Evolutionary conservation across 2,797 vertebrate species (phyloP).

Genomic region (Rhyacichthys aspro): DNA sequence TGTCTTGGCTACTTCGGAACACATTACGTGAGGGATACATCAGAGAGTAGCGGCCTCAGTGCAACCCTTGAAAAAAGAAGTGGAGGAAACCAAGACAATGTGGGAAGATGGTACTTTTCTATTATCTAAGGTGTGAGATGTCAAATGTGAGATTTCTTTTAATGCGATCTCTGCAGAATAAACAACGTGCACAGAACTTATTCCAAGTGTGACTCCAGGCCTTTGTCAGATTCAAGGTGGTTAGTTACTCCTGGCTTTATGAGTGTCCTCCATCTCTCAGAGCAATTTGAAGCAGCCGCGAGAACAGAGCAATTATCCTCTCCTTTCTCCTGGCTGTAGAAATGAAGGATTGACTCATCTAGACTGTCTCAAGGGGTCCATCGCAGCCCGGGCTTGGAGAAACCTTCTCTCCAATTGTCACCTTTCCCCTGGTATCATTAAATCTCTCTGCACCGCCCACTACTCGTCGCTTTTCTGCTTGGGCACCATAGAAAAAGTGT

Average conservation of each 20-base stretch:
- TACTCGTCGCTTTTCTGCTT: conserved; percentile 18
- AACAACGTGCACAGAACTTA: conserved; percentile 27
- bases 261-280: conserved; percentile 69
- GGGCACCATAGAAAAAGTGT: conserved; percentile 15
- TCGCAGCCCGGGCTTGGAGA: conserved; percentile 61
- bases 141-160: background rate
- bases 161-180: conserved; percentile 26
- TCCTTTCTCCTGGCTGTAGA: conserved; percentile 64
- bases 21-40: background rate
- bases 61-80: background rate
- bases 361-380: conserved; percentile 68
- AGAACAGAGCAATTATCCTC: conserved; percentile 79
- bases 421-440: conserved; percentile 59
- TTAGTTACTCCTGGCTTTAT: conserved; percentile 71
- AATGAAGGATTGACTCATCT: conserved; percentile 78
- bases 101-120: background rate
- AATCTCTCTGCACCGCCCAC: conserved; percentile 44
- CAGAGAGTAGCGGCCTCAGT: background rate
- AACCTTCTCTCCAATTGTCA: conserved; percentile 69
- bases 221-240: conserved; percentile 56
- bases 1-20: background rate
- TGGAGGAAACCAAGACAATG: background rate
- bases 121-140: background rate
- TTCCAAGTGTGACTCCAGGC: conserved; percentile 21
- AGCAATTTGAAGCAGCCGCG: conserved; percentile 70